Conservation (phyloP, 2,113 vertebrate genomes). For the Ictidomys tridecemlineatus region DNA sequence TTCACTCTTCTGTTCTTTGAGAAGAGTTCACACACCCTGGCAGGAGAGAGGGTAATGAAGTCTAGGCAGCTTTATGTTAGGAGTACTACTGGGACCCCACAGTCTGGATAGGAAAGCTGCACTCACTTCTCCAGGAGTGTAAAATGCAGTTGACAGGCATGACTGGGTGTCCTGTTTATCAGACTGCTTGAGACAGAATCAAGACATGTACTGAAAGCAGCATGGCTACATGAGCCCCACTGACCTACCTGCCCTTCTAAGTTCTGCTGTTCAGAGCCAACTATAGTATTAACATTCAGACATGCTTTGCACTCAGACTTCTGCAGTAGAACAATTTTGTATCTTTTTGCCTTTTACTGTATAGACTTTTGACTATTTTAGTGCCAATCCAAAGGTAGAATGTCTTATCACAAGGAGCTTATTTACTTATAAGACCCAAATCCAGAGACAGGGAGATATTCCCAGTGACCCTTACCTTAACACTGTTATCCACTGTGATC, state of each 20-base stretch:
- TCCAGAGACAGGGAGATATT: not conserved
- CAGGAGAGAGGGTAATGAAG: not conserved
- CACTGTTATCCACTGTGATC: not conserved
- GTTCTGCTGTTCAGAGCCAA: not conserved
- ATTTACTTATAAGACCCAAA: not conserved
- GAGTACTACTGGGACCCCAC: not conserved
- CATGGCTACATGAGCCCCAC: accelerated
- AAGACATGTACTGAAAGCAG: not conserved
- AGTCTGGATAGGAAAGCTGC: not conserved
- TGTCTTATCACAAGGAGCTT: not conserved
- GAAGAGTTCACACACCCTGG: not conserved
- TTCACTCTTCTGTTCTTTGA: not conserved
- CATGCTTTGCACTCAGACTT: not conserved
- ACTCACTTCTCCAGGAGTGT: too few relatives aligned
- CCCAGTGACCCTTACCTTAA: not conserved
- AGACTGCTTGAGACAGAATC: not conserved
- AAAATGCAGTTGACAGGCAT: not conserved
- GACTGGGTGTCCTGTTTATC: not conserved
- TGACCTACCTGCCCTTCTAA: not conserved
- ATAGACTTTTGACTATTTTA: not conserved
- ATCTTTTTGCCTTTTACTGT: not conserved
- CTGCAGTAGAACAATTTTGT: not conserved
- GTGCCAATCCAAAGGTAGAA: not conserved
- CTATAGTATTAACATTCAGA: constrained; percentile 8
- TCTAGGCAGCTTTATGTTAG: accelerated